Percentiles rank a stretch among this genome's conserved stretches.
phyloP scores from a whole-genome alignment of 2,113 vertebrate genomes.

The Petroica traversi region DNA sequence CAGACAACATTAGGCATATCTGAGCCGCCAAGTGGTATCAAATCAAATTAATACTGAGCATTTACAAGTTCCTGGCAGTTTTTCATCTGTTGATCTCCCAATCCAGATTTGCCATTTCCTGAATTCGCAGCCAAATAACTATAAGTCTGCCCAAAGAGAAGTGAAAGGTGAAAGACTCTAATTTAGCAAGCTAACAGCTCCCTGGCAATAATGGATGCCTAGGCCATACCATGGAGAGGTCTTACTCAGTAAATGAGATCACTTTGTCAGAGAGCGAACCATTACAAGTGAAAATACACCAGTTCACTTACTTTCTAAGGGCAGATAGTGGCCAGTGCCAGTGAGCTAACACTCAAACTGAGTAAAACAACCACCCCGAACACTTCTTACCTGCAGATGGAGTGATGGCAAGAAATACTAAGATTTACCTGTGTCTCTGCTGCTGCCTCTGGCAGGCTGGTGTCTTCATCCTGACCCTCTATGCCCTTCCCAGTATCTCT shows the following conservation, averaged over 20 bases:
- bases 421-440: constrained; percentile 36
- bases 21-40: not conserved
- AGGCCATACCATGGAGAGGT: accelerated
- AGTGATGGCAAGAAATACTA: not conserved
- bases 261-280: not conserved
- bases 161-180: not conserved
- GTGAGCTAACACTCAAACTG: not conserved
- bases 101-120: not conserved
- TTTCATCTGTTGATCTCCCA: not conserved
- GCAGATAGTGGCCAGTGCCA: not conserved
- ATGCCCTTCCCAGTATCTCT: not conserved
- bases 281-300: not conserved
- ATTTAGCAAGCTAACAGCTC: not conserved
- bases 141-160: not conserved
- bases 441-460: not conserved
- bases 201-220: not conserved
- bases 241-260: not conserved
- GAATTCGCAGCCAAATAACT: not conserved
- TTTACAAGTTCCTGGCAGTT: not conserved
- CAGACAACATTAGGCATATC: not conserved
- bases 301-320: not conserved
- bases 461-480: not conserved
- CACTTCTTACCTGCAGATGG: accelerated
- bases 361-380: not conserved
- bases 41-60: not conserved